Conservation (phyloP, 2,888 invertebrate species). For the Dynastes maya region DNA sequence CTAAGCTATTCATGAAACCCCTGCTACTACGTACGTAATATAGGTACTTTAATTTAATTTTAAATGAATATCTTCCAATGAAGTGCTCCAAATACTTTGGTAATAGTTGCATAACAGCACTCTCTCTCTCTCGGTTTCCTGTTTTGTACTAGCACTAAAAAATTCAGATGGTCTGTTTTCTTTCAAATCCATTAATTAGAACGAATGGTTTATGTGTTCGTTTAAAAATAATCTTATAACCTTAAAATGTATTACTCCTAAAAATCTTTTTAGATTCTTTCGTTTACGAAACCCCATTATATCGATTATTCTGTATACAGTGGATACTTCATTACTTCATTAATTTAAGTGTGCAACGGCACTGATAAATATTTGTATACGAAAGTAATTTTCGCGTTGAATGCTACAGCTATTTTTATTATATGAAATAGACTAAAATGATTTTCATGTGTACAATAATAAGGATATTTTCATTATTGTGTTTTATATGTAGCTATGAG, state of each 20-base stretch:
- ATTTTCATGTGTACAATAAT: neutral
- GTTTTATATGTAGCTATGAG: too few relatives aligned
- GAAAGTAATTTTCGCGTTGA: constrained; percentile 2
- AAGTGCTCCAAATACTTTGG: neutral
- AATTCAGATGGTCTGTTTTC: constrained; percentile 6
- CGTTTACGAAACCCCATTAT: neutral
- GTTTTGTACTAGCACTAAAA: neutral
- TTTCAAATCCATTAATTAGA: constrained; percentile 25
- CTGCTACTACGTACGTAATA: neutral
- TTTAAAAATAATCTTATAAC: constrained; percentile 8
- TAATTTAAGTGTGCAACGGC: constrained; percentile 20
- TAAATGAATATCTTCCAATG: neutral
- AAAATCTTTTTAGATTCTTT: constrained; percentile 1
- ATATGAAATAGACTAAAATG: neutral
- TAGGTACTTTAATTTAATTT: neutral
- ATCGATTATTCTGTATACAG: constrained; percentile 12
- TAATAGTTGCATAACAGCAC: neutral
- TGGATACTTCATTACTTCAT: neutral
- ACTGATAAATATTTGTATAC: constrained; percentile 27
- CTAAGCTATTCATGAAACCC: constrained; percentile 11
- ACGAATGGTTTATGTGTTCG: constrained; percentile 4
- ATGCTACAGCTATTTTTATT: neutral
- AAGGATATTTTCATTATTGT: too few relatives aligned
- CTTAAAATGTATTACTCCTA: neutral
- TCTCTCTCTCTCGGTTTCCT: neutral